A percentile compares a stretch with the other conserved stretches of the same genome.
Conservation (phyloP, 2,888 invertebrate species). For the Cheilosia urbana region DNA sequence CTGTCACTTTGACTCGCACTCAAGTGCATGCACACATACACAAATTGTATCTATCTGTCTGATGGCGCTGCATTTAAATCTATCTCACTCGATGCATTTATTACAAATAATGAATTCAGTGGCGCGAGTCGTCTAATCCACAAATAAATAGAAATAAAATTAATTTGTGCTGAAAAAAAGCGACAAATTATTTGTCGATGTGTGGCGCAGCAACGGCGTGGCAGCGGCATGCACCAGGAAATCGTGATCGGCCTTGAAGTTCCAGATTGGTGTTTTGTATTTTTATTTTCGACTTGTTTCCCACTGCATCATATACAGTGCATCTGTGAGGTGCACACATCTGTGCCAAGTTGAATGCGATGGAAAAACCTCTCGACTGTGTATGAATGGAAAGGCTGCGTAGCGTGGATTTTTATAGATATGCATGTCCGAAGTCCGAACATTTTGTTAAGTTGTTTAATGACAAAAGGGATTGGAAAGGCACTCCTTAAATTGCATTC, state of each 20-base stretch:
- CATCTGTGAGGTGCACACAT: slow-evolving; percentile 15
- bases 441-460: background rate
- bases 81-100: slow-evolving; percentile 48
- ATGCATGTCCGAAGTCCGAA: slow-evolving; percentile 14
- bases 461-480: slow-evolving; percentile 27
- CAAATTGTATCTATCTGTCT: slow-evolving; percentile 27
- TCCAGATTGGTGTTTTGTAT: slow-evolving; percentile 36
- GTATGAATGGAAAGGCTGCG: slow-evolving; percentile 4
- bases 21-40: slow-evolving; percentile 45
- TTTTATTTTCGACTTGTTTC: slow-evolving; percentile 24
- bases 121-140: slow-evolving; percentile 39
- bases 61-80: slow-evolving; percentile 27
- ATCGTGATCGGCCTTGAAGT: slow-evolving; percentile 67
- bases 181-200: background rate
- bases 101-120: slow-evolving; percentile 54
- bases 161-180: slow-evolving; percentile 30
- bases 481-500: slow-evolving; percentile 30
- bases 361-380: slow-evolving; percentile 2
- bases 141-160: slow-evolving; percentile 46
- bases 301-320: slow-evolving; percentile 4
- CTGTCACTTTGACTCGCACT: slow-evolving; percentile 43
- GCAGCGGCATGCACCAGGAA: slow-evolving; percentile 43
- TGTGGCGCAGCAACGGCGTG: too few relatives aligned
- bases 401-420: slow-evolving; percentile 24
- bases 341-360: background rate